Base-by-base conservation (phyloP, 2,113 vertebrate species). In the Gavia stellata region DNA sequence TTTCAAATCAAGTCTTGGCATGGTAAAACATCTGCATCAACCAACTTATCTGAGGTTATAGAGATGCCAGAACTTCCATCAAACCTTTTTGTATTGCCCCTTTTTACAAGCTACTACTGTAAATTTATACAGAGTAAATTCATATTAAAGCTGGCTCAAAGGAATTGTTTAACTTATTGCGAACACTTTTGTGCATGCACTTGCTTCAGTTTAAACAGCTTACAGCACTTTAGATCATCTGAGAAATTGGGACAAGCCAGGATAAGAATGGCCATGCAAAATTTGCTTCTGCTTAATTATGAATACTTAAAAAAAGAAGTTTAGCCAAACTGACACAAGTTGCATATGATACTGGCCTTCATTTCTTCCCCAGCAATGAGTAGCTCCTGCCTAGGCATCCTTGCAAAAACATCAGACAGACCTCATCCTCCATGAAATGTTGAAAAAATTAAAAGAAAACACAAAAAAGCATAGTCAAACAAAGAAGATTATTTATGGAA, bases 401-500 rank as follows among this genome's bases (percentile, higher is more conserved):
- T 55, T 28, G 24, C 40, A 81, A 61, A 91, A 92, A 38, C 1
- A 4, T 62, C 66, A 81, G 52, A 67, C 28, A 59, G 19, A 44
- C 5, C 49, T 90, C 66, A 65, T 31, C 42, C 33, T 92, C 29
- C 45, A 58, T 4, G 19, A 59, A 47, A 7, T 9, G 7, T 29
- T 77, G 49, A 75, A 91, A 88, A 88, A 65, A 55, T 53, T 61
- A 68, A 80, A 38, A 18, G 36, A 66, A 73, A 79, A 55, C 44
- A 90, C 26, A 70, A 81, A 93, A 89, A 68, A n/a, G 3, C 40
- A 77, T 1, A 53, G 28, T 25, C 62, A 89, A 86, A 86, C 3
- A 68, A 74, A 86, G 65, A 74, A 55, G 42, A 87, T 92, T 52
- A 92, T 56, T 70, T 85, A 40, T 65, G 42, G 53, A 55, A 81